These are phyloP conservation scores for Xiphophorus hellerii DNA, from an alignment of 2,113 vertebrate species.

Conservation along the genomic window DNA sequence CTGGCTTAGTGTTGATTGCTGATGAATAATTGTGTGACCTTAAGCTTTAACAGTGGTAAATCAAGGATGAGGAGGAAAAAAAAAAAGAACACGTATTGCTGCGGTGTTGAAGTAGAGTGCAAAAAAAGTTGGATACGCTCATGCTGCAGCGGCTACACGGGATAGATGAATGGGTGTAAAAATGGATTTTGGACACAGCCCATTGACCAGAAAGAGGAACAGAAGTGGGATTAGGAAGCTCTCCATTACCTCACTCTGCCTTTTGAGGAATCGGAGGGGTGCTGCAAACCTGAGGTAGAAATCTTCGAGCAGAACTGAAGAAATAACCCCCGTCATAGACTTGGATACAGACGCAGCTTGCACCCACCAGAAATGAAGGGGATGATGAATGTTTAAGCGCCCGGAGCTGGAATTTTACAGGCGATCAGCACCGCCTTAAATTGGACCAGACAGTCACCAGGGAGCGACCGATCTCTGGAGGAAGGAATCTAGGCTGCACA, in stretches of 20 bases:
- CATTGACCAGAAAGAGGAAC: slow-evolving; percentile 47
- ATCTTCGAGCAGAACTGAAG: slow-evolving; percentile 31
- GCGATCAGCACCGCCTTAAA: slow-evolving; percentile 58
- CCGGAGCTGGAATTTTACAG: slow-evolving; percentile 63
- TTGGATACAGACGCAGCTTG: slow-evolving; percentile 47
- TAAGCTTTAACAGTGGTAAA: slow-evolving; percentile 25
- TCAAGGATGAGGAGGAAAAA: slow-evolving; percentile 3
- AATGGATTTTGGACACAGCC: slow-evolving; percentile 3
- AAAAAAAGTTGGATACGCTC: slow-evolving; percentile 24
- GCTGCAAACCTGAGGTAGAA: slow-evolving; percentile 10
- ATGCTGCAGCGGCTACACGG: background rate
- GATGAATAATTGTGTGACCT: slow-evolving; percentile 26
- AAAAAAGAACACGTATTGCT: slow-evolving; percentile 31
- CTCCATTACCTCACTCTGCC: slow-evolving; percentile 21
- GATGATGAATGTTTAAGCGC: slow-evolving; percentile 71
- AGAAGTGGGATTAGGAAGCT: slow-evolving; percentile 46
- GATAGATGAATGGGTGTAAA: slow-evolving; percentile 13
- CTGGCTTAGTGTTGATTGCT: slow-evolving; percentile 9
- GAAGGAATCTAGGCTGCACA: slow-evolving; percentile 56
- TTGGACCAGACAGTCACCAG: slow-evolving; percentile 67
- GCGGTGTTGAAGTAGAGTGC: slow-evolving; percentile 16
- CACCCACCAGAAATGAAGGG: slow-evolving; percentile 36
- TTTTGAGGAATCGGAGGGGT: slow-evolving; percentile 20
- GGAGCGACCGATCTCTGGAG: slow-evolving; percentile 63
- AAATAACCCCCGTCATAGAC: slow-evolving; percentile 52